These are phyloP conservation scores for Drosophila meridionalis DNA, from an alignment of 2,888 invertebrate genomes.

Conservation along the genomic window DNA sequence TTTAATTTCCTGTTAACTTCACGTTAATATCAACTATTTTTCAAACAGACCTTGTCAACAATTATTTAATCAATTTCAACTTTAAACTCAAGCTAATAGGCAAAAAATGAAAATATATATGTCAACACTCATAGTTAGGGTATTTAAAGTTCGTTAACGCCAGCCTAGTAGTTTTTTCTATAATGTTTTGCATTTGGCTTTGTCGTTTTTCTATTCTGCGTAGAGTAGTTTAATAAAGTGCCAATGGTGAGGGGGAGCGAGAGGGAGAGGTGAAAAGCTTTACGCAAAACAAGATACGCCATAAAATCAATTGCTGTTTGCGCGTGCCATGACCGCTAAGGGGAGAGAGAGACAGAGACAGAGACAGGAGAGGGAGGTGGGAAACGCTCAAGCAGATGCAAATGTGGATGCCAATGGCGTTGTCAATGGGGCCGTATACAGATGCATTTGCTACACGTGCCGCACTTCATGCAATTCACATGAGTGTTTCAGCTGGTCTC, in stretches of 20 bases:
- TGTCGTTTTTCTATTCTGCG: conserved; percentile 13
- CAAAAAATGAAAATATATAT: neutral
- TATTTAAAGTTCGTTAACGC: neutral
- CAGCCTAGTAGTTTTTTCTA: neutral
- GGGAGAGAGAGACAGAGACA: neutral
- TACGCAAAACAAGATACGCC: conserved; percentile 53
- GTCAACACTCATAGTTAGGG: neutral
- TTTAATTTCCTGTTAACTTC: too few relatives aligned
- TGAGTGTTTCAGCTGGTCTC: conserved; percentile 62
- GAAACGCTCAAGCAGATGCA: conserved; percentile 11
- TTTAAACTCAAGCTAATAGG: neutral
- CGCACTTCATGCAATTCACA: conserved; percentile 75
- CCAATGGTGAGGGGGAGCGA: conserved; percentile 42
- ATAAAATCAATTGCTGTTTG: conserved; percentile 70
- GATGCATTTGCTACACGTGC: conserved; percentile 61
- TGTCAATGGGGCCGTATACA: conserved; percentile 7
- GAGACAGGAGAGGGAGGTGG: neutral
- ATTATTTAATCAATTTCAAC: neutral
- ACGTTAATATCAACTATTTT: too few relatives aligned
- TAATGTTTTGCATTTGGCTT: neutral
- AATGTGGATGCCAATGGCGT: conserved; percentile 6
- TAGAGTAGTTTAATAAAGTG: conserved; percentile 67
- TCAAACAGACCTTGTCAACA: neutral
- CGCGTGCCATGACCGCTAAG: conserved; percentile 49
- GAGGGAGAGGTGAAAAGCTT: conserved; percentile 34